Evolutionary conservation across 1,140 invertebrate genomes (phyloP).

Genomic region (Dendrolimus kikuchii): DNA sequence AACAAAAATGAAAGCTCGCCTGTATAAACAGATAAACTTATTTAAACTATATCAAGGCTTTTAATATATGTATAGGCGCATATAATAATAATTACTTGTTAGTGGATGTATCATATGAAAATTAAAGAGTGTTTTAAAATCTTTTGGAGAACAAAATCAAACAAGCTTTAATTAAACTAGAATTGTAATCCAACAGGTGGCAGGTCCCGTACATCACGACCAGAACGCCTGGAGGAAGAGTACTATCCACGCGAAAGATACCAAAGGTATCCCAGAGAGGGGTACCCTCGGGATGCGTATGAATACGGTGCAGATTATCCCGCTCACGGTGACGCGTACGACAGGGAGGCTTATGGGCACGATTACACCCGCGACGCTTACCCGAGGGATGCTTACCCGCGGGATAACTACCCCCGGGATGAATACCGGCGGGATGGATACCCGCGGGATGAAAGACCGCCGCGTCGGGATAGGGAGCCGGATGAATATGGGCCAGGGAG

Average conservation of each 20-base stretch:
- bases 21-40: too few species aligned
- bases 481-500: slow-evolving; percentile 64
- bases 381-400: slow-evolving; percentile 23
- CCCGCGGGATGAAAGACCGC: slow-evolving; percentile 29
- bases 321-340: slow-evolving; percentile 18
- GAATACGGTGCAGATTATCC: slow-evolving; percentile 27
- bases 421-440: slow-evolving; percentile 41
- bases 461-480: slow-evolving; percentile 41
- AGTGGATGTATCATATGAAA: too few species aligned
- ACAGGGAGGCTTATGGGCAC: slow-evolving; percentile 43
- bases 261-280: slow-evolving; percentile 48
- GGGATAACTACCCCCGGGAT: slow-evolving; percentile 5
- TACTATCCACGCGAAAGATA: slow-evolving; percentile 57
- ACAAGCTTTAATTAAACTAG: not conserved
- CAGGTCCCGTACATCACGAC: slow-evolving; percentile 47
- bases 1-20: too few species aligned
- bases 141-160: not conserved
- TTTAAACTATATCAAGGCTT: too few species aligned
- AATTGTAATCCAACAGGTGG: slow-evolving; percentile 30
- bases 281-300: slow-evolving; percentile 26
- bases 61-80: too few species aligned
- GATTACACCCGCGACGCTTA: slow-evolving; percentile 47
- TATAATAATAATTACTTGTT: too few species aligned
- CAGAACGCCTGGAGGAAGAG: slow-evolving; percentile 64
- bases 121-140: slow-evolving; percentile 6